Evolutionary conservation across 1,140 invertebrate genomes (phyloP).

Genomic region (Babylonia areolata): DNA sequence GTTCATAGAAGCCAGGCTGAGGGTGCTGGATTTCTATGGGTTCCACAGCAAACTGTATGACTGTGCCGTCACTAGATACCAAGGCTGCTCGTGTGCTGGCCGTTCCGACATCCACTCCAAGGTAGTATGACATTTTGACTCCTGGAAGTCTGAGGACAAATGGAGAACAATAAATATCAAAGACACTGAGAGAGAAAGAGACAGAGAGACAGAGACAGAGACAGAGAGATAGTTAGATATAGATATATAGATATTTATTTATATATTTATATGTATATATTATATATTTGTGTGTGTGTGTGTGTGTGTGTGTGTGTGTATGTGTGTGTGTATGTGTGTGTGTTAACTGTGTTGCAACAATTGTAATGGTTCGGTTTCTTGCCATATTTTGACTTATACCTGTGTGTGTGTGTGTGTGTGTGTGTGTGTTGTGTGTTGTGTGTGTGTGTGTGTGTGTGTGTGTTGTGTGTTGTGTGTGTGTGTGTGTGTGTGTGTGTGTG

Average conservation of each 20-base stretch:
- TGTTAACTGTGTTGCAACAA: neutral
- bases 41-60: conserved; percentile 81
- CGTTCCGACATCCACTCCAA: conserved; percentile 96
- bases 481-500: neutral
- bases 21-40: conserved; percentile 88
- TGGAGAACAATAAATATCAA: neutral
- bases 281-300: no score
- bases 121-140: conserved; percentile 77
- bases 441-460: neutral
- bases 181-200: no score
- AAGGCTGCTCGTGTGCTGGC: conserved; percentile 90
- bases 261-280: no score
- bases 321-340: neutral
- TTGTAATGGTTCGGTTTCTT: neutral
- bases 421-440: neutral
- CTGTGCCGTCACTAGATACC: conserved; percentile 82
- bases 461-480: neutral
- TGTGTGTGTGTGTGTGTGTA: neutral
- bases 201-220: no score
- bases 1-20: conserved; percentile 88
- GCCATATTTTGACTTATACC: neutral
- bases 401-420: neutral
- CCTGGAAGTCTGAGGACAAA: no score
- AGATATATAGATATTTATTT: no score
- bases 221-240: no score